Percentiles rank a stretch among this genome's conserved stretches.
Evolutionary conservation across 92 coral and sea anemone genomes (phyloP).

Genomic region (Meandrina meandrites): DNA sequence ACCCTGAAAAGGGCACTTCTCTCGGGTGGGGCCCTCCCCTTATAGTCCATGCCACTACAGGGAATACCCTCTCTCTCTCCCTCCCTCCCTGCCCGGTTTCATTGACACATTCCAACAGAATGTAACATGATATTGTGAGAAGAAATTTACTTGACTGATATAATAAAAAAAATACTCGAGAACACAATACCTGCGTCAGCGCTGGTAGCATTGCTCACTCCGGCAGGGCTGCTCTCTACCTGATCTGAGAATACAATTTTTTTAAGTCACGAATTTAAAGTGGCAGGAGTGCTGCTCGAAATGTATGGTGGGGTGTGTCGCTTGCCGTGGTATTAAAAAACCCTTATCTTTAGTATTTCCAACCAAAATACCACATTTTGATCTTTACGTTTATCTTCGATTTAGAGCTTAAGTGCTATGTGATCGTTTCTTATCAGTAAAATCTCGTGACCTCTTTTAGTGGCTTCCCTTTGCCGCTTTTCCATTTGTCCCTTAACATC

Average conservation of each 20-base stretch:
- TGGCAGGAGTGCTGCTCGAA: neutral
- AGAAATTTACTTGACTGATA: no score
- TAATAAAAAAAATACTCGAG: neutral
- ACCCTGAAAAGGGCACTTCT: no score
- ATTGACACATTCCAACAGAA: no score
- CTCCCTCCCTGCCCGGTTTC: no score
- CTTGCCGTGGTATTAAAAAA: neutral
- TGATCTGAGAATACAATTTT: slow-evolving; percentile 2
- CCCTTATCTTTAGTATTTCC: neutral
- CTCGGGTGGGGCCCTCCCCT: no score
- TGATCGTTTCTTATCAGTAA: neutral
- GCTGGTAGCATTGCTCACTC: slow-evolving; percentile 10
- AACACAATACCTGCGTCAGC: slow-evolving; percentile 26
- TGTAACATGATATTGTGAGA: no score
- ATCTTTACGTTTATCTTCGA: no score
- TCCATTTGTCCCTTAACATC: neutral
- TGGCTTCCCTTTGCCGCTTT: neutral
- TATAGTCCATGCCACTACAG: no score
- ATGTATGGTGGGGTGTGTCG: neutral
- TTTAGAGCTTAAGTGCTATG: neutral
- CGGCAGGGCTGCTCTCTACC: neutral
- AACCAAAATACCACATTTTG: neutral
- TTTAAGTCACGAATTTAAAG: neutral
- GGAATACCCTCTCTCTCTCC: no score
- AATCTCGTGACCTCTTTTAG: neutral